Evolutionary conservation across 2,888 invertebrate species (phyloP), one percentile per base, ranked within the genome.

Genomic region (Dendrolimus pini): DNA sequence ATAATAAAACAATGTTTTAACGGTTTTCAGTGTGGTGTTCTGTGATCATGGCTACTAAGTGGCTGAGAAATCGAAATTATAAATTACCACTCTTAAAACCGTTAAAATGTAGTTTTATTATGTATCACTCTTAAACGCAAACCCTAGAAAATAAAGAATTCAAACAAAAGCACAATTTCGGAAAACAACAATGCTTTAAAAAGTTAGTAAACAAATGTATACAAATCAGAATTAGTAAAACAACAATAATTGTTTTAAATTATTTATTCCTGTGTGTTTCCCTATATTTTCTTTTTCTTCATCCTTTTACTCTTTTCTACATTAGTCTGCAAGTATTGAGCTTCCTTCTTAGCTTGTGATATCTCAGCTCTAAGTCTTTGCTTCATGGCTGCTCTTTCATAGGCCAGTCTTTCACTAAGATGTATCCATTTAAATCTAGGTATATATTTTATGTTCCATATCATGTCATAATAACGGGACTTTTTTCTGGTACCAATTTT

Each of bases 401-500:
- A 98, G 2, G 96, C 96, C 66, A 99, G 89, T 67, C 98, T 93
- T 86, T 99, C 99, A 78, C 96, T 96, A 54, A 99, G 91, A 83
- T 99, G 98, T 41, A 95, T 92, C 99, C 99, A 99, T 85, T 98
- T 98, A 78, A 99, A 99, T 66, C 96, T 93, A 3, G 97, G 95
- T 64, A 99, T 92, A 82, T 99, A 99, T 82, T 99, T 99, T 65
- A 99, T 95, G 75, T 96, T 98, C 99, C 99, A 99, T 53, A 98
- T 92, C 79, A 94, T 93, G 69, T 98, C 98, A 78, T 94, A 97
- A 78, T 97, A 97, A 68, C 95, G 94, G 14, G 96, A 96, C 68
- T 94, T 95, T 73, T 97, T 97, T 62, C 96, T 94, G 0, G 95
- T 94, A 7, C 96, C 96, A 56, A 98, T 96, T 83, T 95, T 95